A percentile compares a stretch with the other conserved stretches of the same genome.
phyloP scores from a whole-genome alignment of 2,113 vertebrate species.

The Delphinus delphis region DNA sequence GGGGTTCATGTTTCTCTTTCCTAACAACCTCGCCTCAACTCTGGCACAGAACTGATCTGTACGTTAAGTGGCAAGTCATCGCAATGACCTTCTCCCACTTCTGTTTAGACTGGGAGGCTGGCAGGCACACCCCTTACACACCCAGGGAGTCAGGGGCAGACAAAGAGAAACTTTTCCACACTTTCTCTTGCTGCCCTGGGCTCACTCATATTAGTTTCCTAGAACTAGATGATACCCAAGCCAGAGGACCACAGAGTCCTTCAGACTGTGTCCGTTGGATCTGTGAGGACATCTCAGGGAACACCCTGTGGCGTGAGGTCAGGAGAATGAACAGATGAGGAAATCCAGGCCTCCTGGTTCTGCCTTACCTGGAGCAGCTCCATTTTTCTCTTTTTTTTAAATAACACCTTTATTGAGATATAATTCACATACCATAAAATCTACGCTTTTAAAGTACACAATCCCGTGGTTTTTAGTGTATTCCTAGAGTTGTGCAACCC shows the following conservation, averaged over 20 bases:
- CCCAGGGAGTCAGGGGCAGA: not conserved
- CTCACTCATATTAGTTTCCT: not conserved
- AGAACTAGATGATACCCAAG: not conserved
- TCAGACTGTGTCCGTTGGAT: not conserved
- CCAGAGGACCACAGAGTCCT: not conserved
- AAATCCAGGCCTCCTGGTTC: too few species aligned
- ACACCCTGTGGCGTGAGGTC: accelerated
- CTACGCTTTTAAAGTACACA: not conserved
- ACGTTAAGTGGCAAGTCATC: not conserved
- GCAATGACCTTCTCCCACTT: not conserved
- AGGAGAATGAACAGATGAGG: not conserved
- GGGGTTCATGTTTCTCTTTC: not conserved
- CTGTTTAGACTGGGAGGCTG: not conserved
- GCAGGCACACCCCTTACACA: accelerated
- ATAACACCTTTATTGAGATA: not conserved
- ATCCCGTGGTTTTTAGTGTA: not conserved
- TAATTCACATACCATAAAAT: not conserved
- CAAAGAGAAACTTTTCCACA: not conserved
- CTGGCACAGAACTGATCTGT: not conserved
- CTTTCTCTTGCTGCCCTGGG: accelerated
- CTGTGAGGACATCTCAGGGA: not conserved
- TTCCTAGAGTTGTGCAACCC: not conserved
- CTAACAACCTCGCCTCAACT: not conserved
- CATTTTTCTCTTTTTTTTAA: not conserved
- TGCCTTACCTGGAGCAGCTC: not conserved